These are phyloP conservation scores for Trissolcus japonicus DNA, from an alignment of 2,888 invertebrate species.

Conservation along the genomic window DNA sequence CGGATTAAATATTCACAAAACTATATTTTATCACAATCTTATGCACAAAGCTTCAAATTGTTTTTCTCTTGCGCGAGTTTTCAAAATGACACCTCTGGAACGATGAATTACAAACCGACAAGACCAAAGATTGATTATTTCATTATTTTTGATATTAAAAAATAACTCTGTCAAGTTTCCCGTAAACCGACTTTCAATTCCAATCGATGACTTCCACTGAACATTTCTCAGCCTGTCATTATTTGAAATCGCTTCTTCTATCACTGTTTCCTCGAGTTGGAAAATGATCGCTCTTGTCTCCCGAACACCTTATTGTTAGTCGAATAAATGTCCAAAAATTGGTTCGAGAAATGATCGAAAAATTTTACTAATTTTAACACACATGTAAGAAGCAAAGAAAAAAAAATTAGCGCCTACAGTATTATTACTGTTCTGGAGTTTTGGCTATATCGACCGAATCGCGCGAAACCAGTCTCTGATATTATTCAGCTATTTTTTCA, in stretches of 20 bases:
- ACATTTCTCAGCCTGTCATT: constrained; percentile 14
- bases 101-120: no score
- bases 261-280: constrained; percentile 13
- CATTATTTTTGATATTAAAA: no score
- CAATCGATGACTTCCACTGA: neutral
- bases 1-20: no score
- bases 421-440: constrained; percentile 59
- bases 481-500: constrained; percentile 39
- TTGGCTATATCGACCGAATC: constrained; percentile 69
- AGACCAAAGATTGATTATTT: no score
- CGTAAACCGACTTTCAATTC: constrained; percentile 2
- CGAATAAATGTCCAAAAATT: constrained; percentile 15
- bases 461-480: constrained; percentile 56
- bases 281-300: constrained; percentile 5
- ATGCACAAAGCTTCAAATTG: no score
- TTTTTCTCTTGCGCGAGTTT: no score
- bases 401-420: constrained; percentile 50
- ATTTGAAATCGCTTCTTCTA: constrained; percentile 11
- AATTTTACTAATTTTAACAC: constrained; percentile 13
- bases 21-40: no score
- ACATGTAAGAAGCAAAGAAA: neutral
- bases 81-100: no score
- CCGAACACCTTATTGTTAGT: constrained; percentile 15
- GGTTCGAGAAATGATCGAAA: constrained; percentile 14
- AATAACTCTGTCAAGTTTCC: no score